Evolutionary conservation across 2,888 invertebrate genomes (phyloP).

Genomic region (Celastrina argiolus): DNA sequence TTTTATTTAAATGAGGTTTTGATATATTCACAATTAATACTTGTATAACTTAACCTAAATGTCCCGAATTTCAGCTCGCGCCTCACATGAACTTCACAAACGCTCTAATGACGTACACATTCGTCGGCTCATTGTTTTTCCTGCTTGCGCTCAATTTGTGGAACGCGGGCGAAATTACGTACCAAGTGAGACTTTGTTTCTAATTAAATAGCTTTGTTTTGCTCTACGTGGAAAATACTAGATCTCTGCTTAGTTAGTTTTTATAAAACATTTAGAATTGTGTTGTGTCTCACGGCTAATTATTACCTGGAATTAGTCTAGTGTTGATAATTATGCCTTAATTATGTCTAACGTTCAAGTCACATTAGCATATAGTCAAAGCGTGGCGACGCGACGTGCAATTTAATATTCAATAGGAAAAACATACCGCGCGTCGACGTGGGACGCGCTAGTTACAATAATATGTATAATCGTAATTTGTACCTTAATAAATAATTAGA

Average conservation of each 20-base stretch:
- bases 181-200: conserved; percentile 48
- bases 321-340: no score
- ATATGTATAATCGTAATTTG: no score
- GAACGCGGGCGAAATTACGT: conserved; percentile 67
- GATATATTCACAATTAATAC: background rate
- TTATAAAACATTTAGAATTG: background rate
- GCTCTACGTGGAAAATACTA: background rate
- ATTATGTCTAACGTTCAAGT: no score
- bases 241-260: background rate
- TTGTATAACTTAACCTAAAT: conserved; percentile 10
- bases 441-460: no score
- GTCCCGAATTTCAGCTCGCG: conserved; percentile 48
- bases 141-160: conserved; percentile 61
- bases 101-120: conserved; percentile 67
- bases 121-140: conserved; percentile 60
- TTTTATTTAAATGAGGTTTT: no score
- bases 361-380: no score
- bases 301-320: background rate
- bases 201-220: conserved; percentile 16
- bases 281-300: background rate
- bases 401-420: no score
- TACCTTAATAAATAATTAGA: no score
- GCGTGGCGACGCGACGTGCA: no score
- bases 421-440: no score
- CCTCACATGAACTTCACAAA: conserved; percentile 59